Evolutionary conservation across 2,797 vertebrate genomes (phyloP).

Genomic region (Moxostoma hubbsi): DNA sequence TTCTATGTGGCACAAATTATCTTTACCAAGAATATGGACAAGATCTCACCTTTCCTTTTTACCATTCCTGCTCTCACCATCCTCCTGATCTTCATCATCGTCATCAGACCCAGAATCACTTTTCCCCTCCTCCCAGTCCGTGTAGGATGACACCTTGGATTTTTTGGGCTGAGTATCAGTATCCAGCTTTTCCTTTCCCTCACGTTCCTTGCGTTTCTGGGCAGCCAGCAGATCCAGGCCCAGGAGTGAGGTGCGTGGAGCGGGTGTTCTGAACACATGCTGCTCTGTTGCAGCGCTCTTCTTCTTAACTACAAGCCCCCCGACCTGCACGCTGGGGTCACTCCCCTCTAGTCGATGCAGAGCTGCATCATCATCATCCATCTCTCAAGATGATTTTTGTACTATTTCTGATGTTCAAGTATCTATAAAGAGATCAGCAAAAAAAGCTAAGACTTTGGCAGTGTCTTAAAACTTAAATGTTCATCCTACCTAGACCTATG

Average conservation of each 20-base stretch:
- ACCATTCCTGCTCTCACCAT: slow-evolving; percentile 64
- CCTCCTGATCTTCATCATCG: slow-evolving; percentile 72
- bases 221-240: slow-evolving; percentile 92
- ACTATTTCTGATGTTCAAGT: neutral
- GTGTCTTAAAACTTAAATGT: too few relatives aligned
- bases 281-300: slow-evolving; percentile 85
- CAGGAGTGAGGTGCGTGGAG: slow-evolving; percentile 89
- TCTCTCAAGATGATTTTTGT: slow-evolving; percentile 54
- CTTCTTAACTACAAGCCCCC: slow-evolving; percentile 89
- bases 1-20: neutral
- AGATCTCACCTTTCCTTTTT: slow-evolving; percentile 84
- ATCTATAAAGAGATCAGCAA: neutral
- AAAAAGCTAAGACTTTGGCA: neutral
- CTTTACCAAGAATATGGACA: neutral
- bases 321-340: slow-evolving; percentile 75
- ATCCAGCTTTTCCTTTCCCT: slow-evolving; percentile 79
- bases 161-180: slow-evolving; percentile 83
- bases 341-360: slow-evolving; percentile 90
- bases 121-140: slow-evolving; percentile 87
- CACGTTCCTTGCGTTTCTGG: slow-evolving; percentile 91
- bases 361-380: slow-evolving; percentile 81
- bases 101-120: slow-evolving; percentile 82
- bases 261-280: slow-evolving; percentile 92
- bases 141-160: slow-evolving; percentile 83
- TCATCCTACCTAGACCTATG: too few relatives aligned